Conservation (phyloP, 1,140 invertebrate genomes). For the Augochlora pura region DNA sequence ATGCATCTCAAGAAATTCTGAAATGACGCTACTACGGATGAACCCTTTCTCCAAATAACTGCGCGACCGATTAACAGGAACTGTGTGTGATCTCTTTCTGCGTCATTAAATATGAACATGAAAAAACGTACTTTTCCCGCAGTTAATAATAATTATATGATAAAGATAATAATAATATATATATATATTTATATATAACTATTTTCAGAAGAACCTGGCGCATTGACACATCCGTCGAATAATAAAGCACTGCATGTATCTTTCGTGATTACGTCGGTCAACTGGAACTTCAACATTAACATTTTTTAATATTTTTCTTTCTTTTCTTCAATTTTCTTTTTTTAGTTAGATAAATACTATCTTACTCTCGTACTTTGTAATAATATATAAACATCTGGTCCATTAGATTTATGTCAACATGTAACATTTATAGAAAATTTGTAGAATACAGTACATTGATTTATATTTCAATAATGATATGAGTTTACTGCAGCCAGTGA, state of each 20-base stretch:
- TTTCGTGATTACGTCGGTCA: conserved; percentile 47
- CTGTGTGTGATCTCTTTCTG: conserved; percentile 34
- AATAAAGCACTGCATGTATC: conserved; percentile 50
- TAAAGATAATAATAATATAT: conserved; percentile 14
- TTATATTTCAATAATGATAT: conserved; percentile 76
- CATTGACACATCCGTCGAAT: conserved; percentile 56
- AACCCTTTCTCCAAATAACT: conserved; percentile 16
- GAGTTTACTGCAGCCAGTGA: conserved; percentile 71
- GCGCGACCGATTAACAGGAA: conserved; percentile 41
- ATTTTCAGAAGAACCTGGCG: conserved; percentile 56
- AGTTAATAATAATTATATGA: conserved; percentile 32
- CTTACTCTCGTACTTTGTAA: conserved; percentile 71
- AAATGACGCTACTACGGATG: conserved; percentile 28
- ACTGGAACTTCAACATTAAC: conserved; percentile 73
- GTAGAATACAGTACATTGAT: conserved; percentile 76
- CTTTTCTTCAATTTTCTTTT: conserved; percentile 30
- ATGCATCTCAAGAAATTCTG: conserved; percentile 49
- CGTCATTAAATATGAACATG: conserved; percentile 43
- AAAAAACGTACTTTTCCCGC: conserved; percentile 46
- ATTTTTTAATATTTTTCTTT: conserved; percentile 31
- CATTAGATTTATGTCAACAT: conserved; percentile 76
- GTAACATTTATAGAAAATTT: conserved; percentile 80
- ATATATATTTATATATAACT: conserved; percentile 9
- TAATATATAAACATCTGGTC: conserved; percentile 80
- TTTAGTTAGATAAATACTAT: conserved; percentile 74